phyloP scores from a whole-genome alignment of 2,888 invertebrate genomes.

The Polydrusus pterygomalis region DNA sequence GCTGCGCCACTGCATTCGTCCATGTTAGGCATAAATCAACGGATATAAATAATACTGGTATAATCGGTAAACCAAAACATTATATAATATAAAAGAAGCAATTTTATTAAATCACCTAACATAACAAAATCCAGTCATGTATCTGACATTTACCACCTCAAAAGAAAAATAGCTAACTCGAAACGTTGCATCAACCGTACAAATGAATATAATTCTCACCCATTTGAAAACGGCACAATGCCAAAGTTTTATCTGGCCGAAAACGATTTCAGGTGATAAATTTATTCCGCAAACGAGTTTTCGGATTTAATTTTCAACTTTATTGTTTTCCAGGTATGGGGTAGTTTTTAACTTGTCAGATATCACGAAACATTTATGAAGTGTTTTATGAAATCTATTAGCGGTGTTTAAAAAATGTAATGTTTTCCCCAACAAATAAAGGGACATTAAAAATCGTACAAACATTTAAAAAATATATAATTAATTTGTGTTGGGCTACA shows the following conservation, averaged over 20 bases:
- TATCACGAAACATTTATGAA: slow-evolving; percentile 1
- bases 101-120: background rate
- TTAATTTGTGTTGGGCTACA: too few relatives aligned
- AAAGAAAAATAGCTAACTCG: background rate
- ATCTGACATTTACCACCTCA: background rate
- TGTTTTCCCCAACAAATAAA: too few relatives aligned
- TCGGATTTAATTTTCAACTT: background rate
- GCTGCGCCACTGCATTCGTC: too few relatives aligned
- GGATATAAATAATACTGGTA: too few relatives aligned
- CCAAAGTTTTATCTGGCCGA: slow-evolving; percentile 7
- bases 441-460: too few relatives aligned
- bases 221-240: background rate
- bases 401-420: background rate
- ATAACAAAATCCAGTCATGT: background rate
- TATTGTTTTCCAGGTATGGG: slow-evolving; percentile 12
- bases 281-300: slow-evolving; percentile 18
- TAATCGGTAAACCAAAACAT: too few relatives aligned
- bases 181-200: background rate
- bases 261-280: slow-evolving; percentile 13
- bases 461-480: too few relatives aligned
- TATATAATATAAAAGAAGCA: too few relatives aligned
- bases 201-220: slow-evolving; percentile 9
- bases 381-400: slow-evolving; percentile 1
- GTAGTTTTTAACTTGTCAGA: slow-evolving; percentile 2
- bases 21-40: too few relatives aligned